Base-by-base conservation (phyloP, 53 echinoderm and acorn worm species). In the Luidia sarsii region DNA sequence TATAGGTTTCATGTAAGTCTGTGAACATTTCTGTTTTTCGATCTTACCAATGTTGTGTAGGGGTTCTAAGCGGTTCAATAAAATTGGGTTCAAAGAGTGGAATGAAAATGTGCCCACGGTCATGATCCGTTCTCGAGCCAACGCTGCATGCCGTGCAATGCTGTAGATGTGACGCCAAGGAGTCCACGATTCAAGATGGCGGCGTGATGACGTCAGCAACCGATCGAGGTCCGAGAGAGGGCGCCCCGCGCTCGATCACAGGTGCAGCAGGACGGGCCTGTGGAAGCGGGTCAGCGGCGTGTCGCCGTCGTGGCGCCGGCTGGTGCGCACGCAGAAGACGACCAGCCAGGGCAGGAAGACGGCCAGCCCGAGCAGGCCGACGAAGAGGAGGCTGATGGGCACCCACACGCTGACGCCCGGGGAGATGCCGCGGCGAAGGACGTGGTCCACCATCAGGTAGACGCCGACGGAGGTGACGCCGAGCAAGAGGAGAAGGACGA, bases 391-490 rank as follows among this genome's bases (percentile, higher is more conserved):
- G 73, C 90, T 85, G 54, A 86, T 43, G 19, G 90, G 71, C 11
- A 90, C 81, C 90, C 90, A 90, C 41, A 90, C 56, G 48, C 59
- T 48, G 51, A 80, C 65, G 20, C 65, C 65, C 38, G 81, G 33
- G 30, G 19, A 59, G 35, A 20, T 48, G 23, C 45, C 33, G 70
- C 41, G 49, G 23, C 59, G 48, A 24, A 71, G 2, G 1, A 93
- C 74, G 79, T 93, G 87, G 16, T 83, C 87, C 3, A 90, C 80
- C 11, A 93, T 65, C 20, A 93, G 83, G 84, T 90, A 93, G 29
- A 93, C 64, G 9, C 90, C 90, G 0, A 93, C 93, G 1, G 83
- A 68, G 27, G 85, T 75, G 9, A 93, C 90, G 0, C 90, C 93
- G 9, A 86, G 22, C 2, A 93, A 68, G 0, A 93, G 87, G 50